Conservation (phyloP, 2,888 invertebrate genomes). For the Dicranocentrus wangi region DNA sequence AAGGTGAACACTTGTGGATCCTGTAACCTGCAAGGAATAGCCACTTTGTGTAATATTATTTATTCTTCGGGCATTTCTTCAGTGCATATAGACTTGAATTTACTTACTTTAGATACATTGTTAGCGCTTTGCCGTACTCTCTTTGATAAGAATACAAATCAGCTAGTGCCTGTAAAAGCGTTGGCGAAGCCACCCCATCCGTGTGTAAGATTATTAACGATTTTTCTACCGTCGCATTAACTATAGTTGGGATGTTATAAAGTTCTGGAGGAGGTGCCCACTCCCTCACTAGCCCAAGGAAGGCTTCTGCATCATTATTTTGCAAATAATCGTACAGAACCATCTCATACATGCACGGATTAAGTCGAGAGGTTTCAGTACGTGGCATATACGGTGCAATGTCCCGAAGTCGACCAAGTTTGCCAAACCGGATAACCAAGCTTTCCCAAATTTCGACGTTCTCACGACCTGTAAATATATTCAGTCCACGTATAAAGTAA, state of each 20-base stretch:
- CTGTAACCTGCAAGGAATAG: slow-evolving; percentile 78
- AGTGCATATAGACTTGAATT: neutral
- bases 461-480: slow-evolving; percentile 81
- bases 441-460: slow-evolving; percentile 85
- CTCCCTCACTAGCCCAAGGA: slow-evolving; percentile 87
- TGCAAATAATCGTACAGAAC: slow-evolving; percentile 93
- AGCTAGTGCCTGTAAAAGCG: slow-evolving; percentile 89
- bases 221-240: slow-evolving; percentile 89
- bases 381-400: slow-evolving; percentile 88
- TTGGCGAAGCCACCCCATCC: slow-evolving; percentile 80
- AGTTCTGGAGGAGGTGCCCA: slow-evolving; percentile 86
- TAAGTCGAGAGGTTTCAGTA: slow-evolving; percentile 79
- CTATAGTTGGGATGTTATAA: slow-evolving; percentile 87
- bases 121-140: slow-evolving; percentile 92
- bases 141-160: slow-evolving; percentile 90
- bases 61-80: neutral
- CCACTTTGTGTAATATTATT: neutral
- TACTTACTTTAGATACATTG: slow-evolving; percentile 87
- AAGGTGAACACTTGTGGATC: slow-evolving; percentile 93
- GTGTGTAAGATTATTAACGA: slow-evolving; percentile 77
- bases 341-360: slow-evolving; percentile 92
- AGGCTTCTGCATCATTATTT: slow-evolving; percentile 86
- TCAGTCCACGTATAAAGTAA: too few species aligned
- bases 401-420: slow-evolving; percentile 85
- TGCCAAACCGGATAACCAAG: slow-evolving; percentile 91